Evolutionary conservation across 2,113 vertebrate species (phyloP).

Genomic region (Colaptes auratus): DNA sequence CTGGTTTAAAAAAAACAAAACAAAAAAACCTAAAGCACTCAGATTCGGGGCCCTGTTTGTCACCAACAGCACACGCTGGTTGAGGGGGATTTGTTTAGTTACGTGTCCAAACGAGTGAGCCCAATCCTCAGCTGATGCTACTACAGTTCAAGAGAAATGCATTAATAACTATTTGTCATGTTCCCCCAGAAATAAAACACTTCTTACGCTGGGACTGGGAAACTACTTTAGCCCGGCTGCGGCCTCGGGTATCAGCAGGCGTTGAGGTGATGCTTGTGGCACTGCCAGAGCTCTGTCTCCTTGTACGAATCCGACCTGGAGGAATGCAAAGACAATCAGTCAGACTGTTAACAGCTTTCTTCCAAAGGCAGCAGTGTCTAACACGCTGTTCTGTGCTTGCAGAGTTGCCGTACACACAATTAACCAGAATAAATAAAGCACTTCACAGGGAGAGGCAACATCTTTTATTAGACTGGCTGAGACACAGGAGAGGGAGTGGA

Average conservation of each 20-base stretch:
- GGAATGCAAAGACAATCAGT: neutral
- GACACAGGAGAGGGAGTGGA: neutral
- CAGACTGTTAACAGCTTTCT: neutral
- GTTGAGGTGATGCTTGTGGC: conserved; percentile 80
- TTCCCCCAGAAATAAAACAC: neutral
- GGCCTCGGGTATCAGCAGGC: conserved; percentile 89
- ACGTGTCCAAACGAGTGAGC: neutral
- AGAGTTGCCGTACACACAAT: neutral
- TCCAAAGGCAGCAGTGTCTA: neutral
- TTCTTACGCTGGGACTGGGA: conserved; percentile 98
- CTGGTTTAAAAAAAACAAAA: neutral
- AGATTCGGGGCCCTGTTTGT: neutral
- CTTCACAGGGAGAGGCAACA: neutral
- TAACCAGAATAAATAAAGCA: neutral
- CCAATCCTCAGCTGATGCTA: neutral
- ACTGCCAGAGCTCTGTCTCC: conserved; percentile 93
- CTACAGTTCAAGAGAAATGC: neutral
- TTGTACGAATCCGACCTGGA: conserved; percentile 92
- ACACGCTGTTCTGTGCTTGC: neutral
- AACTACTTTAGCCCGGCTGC: conserved; percentile 96
- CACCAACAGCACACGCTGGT: neutral
- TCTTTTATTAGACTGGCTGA: conserved; percentile 31
- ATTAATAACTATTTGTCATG: neutral
- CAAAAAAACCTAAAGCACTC: neutral
- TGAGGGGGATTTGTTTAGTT: neutral